phyloP scores from a whole-genome alignment of 2,888 invertebrate species.

The Lobophora halterata region DNA sequence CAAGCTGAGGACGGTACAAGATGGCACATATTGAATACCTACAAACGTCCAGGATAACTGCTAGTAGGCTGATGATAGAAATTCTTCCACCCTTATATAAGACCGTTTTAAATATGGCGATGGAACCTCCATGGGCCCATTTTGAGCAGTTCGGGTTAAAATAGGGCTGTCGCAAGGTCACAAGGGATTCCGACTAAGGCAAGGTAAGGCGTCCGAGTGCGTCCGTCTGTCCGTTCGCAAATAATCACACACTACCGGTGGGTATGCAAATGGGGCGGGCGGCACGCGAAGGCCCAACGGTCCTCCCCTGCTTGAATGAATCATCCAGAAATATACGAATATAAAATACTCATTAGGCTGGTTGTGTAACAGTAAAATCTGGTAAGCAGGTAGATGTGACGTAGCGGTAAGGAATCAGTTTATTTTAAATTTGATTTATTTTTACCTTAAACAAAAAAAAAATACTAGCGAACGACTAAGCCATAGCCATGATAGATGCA shows the following conservation, averaged over 20 bases:
- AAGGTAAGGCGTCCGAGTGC: conserved; percentile 32
- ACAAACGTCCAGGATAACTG: too few species aligned
- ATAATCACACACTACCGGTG: conserved; percentile 65
- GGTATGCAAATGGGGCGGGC: conserved; percentile 59
- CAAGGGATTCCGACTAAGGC: conserved; percentile 1
- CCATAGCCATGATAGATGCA: too few species aligned
- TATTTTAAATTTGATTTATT: conserved; percentile 1
- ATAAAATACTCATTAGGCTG: conserved; percentile 7
- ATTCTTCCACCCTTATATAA: too few species aligned
- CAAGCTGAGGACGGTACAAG: too few species aligned
- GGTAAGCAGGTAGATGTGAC: too few species aligned
- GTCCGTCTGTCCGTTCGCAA: conserved; percentile 54
- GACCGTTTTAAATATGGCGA: conserved; percentile 11
- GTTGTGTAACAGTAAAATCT: too few species aligned
- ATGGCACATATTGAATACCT: too few species aligned
- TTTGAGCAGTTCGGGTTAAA: conserved; percentile 5
- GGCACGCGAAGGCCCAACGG: conserved; percentile 54
- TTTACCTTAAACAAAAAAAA: too few species aligned
- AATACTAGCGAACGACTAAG: too few species aligned
- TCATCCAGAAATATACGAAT: conserved; percentile 6
- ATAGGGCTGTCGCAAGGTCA: conserved; percentile 25
- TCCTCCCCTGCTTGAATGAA: conserved; percentile 12
- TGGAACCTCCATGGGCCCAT: too few species aligned
- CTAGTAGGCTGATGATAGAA: too few species aligned
- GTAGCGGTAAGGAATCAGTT: not conserved